These are phyloP conservation scores for Lasiurus borealis DNA, from an alignment of 2,113 vertebrate genomes.

Conservation along the genomic window DNA sequence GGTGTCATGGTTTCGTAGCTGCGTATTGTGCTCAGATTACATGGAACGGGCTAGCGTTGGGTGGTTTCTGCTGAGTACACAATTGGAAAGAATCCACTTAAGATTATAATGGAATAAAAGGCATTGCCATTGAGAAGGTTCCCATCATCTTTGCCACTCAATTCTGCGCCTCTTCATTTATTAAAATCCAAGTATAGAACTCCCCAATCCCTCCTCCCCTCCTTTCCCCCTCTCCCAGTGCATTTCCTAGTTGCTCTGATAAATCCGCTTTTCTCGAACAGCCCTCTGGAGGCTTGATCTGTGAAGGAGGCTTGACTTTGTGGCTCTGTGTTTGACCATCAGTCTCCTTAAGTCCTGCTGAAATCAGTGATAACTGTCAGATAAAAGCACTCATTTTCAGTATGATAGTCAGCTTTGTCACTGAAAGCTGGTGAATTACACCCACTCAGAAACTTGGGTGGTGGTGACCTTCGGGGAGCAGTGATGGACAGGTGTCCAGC, in stretches of 20 bases:
- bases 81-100: not conserved
- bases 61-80: not conserved
- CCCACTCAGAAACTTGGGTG: rapidly evolving
- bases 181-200: not conserved
- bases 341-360: not conserved
- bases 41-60: not conserved
- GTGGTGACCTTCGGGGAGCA: rapidly evolving
- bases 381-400: not conserved
- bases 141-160: not conserved
- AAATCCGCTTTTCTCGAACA: rapidly evolving
- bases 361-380: not conserved
- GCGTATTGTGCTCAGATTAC: not conserved
- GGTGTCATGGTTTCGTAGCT: rapidly evolving
- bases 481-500: rapidly evolving
- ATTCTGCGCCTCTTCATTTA: not conserved
- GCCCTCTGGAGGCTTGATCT: not conserved
- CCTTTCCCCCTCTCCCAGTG: too few relatives aligned
- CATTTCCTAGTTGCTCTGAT: rapidly evolving
- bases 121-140: not conserved
- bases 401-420: not conserved
- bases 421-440: not conserved
- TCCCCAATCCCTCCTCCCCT: too few relatives aligned
- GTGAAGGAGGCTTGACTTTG: not conserved
- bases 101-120: not conserved
- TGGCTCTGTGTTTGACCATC: not conserved